Evolutionary conservation across 2,888 invertebrate genomes (phyloP).

Genomic region (Dendrolimus houi): DNA sequence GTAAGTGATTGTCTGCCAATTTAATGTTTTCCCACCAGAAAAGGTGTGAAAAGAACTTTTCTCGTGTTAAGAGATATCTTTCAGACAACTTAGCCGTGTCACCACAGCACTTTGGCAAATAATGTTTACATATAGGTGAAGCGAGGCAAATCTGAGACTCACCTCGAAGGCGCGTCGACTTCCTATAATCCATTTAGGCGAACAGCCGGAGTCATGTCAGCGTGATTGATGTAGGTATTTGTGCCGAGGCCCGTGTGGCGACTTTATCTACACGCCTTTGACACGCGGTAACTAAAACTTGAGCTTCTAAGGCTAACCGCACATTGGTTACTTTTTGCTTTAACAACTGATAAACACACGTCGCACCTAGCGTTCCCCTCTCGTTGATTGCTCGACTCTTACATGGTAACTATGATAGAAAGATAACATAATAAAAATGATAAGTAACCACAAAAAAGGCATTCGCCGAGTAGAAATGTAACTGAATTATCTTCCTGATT

Average conservation of each 20-base stretch:
- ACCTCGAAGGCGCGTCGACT: constrained; percentile 52
- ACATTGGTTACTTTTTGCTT: constrained; percentile 10
- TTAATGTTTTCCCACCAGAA: no score
- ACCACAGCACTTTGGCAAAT: constrained; percentile 61
- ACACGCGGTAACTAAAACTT: constrained; percentile 43
- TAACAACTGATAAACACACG: no score
- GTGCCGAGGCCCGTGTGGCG: constrained; percentile 48
- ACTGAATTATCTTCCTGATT: no score
- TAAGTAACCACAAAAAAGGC: no score
- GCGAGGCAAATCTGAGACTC: constrained; percentile 61
- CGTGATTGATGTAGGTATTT: constrained; percentile 66
- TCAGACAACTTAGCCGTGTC: constrained; percentile 46
- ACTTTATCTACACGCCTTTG: constrained; percentile 59
- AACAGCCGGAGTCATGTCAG: constrained; percentile 70
- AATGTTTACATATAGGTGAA: constrained; percentile 61
- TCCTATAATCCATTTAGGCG: constrained; percentile 73
- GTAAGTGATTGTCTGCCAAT: no score
- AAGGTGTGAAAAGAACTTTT: constrained; percentile 17
- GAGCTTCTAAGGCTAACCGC: constrained; percentile 38
- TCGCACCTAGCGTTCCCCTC: no score
- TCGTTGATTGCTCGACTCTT: no score
- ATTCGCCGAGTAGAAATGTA: no score
- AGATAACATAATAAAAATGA: no score
- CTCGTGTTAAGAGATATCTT: constrained; percentile 39
- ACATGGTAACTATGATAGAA: no score